Percentiles rank a stretch among this genome's conserved stretches.
Conservation (phyloP, 2,113 vertebrate genomes). For the Malaclemys terrapin region DNA sequence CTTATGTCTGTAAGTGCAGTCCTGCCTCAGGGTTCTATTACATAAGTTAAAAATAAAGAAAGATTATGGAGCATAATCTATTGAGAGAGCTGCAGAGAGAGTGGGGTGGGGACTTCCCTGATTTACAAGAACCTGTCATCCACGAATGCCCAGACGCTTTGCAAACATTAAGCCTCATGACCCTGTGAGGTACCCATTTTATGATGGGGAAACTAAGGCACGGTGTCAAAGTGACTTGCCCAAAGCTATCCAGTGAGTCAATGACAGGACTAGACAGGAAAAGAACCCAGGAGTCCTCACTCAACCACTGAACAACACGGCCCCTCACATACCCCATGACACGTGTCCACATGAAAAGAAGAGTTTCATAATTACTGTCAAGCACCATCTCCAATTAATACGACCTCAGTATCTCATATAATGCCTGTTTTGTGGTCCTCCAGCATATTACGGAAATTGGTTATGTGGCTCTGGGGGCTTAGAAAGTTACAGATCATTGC, state of each 20-base stretch:
- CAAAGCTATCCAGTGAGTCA: background rate
- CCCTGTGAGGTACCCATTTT: background rate
- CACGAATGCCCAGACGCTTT: background rate
- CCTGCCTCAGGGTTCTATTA: too few relatives aligned
- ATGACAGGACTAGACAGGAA: background rate
- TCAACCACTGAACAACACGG: background rate
- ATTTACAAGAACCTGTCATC: too few relatives aligned
- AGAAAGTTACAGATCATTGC: background rate
- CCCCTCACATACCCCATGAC: background rate
- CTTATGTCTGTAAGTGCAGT: background rate
- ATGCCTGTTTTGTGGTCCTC: background rate
- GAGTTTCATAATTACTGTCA: background rate
- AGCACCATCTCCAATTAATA: background rate
- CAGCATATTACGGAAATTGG: background rate
- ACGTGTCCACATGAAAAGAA: background rate
- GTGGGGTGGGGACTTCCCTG: too few relatives aligned
- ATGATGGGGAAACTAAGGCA: background rate
- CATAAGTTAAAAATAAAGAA: too few relatives aligned
- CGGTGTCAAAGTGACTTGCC: background rate
- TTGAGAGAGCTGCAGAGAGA: too few relatives aligned
- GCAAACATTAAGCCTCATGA: background rate
- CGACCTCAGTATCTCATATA: background rate
- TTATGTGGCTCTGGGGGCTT: background rate
- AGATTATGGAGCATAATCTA: too few relatives aligned
- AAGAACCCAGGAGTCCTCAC: background rate